Evolutionary conservation across 2,797 vertebrate genomes (phyloP).

Genomic region (Argyrosomus regius): DNA sequence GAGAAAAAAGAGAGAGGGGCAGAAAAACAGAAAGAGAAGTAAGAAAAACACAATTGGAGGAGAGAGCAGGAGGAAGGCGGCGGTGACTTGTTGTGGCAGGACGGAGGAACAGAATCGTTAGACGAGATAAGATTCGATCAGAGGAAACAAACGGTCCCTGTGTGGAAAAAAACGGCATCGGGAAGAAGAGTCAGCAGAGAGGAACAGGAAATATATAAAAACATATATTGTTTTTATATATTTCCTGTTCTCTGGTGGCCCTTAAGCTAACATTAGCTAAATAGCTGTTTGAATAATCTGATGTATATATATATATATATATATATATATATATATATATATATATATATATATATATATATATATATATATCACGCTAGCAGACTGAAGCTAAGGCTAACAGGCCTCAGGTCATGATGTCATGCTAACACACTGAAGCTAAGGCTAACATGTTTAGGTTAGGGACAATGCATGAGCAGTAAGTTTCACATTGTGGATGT

Average conservation of each 20-base stretch:
- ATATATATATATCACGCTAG: too few species aligned
- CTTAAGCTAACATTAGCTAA: too few species aligned
- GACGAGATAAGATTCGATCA: not conserved
- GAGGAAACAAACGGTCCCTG: not conserved
- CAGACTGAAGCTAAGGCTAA: too few species aligned
- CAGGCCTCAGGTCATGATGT: not conserved
- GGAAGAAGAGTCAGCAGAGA: not conserved
- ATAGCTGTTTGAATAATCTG: too few species aligned
- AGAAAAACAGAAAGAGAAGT: conserved; percentile 58
- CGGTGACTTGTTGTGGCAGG: conserved; percentile 52
- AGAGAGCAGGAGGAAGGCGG: conserved; percentile 43
- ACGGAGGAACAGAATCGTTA: conserved; percentile 44
- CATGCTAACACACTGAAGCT: not conserved
- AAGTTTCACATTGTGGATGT: too few species aligned
- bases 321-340: too few species aligned
- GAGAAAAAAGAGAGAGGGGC: conserved; percentile 59
- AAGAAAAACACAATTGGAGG: conserved; percentile 65
- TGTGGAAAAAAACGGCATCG: not conserved
- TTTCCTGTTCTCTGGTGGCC: too few species aligned
- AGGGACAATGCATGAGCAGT: too few species aligned
- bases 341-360: too few species aligned
- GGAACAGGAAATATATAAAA: too few species aligned
- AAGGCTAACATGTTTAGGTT: not conserved
- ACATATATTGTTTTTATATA: too few species aligned
- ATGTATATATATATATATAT: too few species aligned